Percentiles rank a stretch among this genome's conserved stretches.
phyloP scores from a whole-genome alignment of 2,888 invertebrate genomes.

The Eremobia ochroleuca region DNA sequence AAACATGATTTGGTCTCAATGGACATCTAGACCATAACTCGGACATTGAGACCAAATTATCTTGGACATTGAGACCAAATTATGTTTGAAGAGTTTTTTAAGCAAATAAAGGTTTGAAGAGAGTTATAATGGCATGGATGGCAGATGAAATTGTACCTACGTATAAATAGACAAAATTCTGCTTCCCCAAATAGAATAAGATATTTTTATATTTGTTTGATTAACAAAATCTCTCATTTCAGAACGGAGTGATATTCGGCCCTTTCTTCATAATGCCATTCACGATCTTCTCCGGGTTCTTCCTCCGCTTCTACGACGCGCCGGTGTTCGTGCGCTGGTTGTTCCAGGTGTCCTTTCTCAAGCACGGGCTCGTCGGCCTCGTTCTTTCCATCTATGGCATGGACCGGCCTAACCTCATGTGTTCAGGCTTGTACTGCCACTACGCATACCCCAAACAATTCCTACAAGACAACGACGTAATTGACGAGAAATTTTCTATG shows the following conservation, averaged over 20 bases:
- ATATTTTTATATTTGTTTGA: background rate
- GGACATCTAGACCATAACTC: background rate
- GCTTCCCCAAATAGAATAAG: background rate
- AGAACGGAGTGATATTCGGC: constrained; percentile 97
- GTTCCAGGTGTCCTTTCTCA: constrained; percentile 96
- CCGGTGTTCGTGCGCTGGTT: constrained; percentile 95
- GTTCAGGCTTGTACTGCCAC: constrained; percentile 94
- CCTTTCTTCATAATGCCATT: constrained; percentile 97
- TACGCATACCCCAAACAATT: constrained; percentile 93
- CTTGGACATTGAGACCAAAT: no score
- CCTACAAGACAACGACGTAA: constrained; percentile 94
- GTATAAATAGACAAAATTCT: background rate
- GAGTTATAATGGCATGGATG: background rate
- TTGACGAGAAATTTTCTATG: constrained; percentile 92
- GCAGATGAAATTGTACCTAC: background rate
- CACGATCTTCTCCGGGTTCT: constrained; percentile 97
- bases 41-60: background rate
- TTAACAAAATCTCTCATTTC: constrained; percentile 74
- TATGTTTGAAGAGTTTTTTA: background rate
- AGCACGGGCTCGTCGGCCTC: constrained; percentile 96
- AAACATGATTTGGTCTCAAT: background rate
- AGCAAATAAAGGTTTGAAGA: background rate
- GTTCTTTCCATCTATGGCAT: constrained; percentile 96
- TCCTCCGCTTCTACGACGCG: constrained; percentile 95
- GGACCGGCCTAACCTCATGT: constrained; percentile 93